Percentiles rank a stretch among this genome's conserved stretches.
These are phyloP conservation scores for Drosophila histrio DNA, from an alignment of 2,888 invertebrate species.

Conservation along the genomic window DNA sequence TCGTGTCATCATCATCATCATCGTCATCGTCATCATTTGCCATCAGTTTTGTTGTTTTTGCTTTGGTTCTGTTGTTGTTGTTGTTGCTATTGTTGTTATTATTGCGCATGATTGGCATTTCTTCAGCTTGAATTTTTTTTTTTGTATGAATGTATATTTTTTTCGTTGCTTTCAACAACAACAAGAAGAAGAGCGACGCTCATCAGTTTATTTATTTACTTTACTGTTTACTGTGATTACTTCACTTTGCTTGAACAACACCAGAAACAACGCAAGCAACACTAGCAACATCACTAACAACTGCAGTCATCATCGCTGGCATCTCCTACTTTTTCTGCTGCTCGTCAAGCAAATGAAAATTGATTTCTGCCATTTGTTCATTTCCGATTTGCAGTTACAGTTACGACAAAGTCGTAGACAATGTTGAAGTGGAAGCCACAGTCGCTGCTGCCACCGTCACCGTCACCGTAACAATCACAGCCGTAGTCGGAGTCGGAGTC, in stretches of 20 bases:
- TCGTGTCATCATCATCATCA: constrained; percentile 35
- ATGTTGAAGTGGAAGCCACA: constrained; percentile 22
- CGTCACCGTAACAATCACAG: too few species aligned
- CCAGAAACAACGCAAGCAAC: constrained; percentile 13
- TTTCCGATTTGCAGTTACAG: constrained; percentile 62
- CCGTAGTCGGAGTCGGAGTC: constrained; percentile 6
- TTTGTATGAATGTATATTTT: constrained; percentile 6
- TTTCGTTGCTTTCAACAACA: constrained; percentile 5
- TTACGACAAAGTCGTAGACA: constrained; percentile 32
- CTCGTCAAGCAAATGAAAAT: constrained; percentile 53
- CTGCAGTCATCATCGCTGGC: constrained; percentile 35
- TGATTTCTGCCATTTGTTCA: constrained; percentile 60
- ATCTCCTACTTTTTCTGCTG: too few species aligned
- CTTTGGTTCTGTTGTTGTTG: constrained; percentile 8
- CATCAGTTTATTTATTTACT: constrained; percentile 69
- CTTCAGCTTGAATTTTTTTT: constrained; percentile 41
- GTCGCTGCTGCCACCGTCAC: too few species aligned
- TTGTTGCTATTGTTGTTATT: constrained; percentile 59
- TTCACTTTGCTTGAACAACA: constrained; percentile 59
- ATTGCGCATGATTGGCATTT: constrained; percentile 79
- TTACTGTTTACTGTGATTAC: constrained; percentile 70
- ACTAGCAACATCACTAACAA: constrained; percentile 12
- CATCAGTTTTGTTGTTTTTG: constrained; percentile 5
- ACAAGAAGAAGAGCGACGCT: constrained; percentile 31
- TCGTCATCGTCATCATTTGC: constrained; percentile 9